Conservation (phyloP, 2,888 invertebrate species). For the Athalia circularis region DNA sequence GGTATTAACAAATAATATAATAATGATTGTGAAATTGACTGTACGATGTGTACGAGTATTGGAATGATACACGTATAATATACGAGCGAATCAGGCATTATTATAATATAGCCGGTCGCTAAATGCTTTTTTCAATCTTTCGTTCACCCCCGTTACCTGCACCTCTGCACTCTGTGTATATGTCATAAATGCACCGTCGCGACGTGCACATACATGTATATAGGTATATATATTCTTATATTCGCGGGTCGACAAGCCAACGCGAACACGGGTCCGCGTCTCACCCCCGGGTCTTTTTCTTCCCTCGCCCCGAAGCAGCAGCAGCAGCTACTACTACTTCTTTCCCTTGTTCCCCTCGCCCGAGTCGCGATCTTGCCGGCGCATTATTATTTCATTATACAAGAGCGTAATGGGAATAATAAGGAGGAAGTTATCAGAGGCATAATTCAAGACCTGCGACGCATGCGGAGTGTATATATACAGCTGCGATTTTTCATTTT, state of each 20-base stretch:
- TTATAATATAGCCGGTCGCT: slow-evolving; percentile 73
- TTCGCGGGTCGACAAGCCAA: slow-evolving; percentile 6
- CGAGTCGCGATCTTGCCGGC: slow-evolving; percentile 35
- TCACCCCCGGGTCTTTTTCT: slow-evolving; percentile 45
- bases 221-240: not conserved
- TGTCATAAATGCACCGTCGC: not conserved
- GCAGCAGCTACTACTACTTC: not conserved
- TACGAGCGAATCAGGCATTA: slow-evolving; percentile 64
- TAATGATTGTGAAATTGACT: slow-evolving; percentile 1
- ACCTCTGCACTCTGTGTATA: not conserved
- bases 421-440: slow-evolving; percentile 70
- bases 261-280: slow-evolving; percentile 48
- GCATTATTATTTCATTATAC: slow-evolving; percentile 71
- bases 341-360: slow-evolving; percentile 20
- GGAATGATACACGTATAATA: not conserved
- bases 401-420: slow-evolving; percentile 72
- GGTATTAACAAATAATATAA: too few relatives aligned
- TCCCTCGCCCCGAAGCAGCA: slow-evolving; percentile 42
- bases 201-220: not conserved
- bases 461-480: not conserved
- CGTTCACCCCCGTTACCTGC: slow-evolving; percentile 47
- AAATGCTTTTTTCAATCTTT: slow-evolving; percentile 73
- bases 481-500: not conserved
- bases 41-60: not conserved
- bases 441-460: slow-evolving; percentile 37